Conservation (phyloP, 2,888 invertebrate genomes). For the Chrysolina haemoptera region DNA sequence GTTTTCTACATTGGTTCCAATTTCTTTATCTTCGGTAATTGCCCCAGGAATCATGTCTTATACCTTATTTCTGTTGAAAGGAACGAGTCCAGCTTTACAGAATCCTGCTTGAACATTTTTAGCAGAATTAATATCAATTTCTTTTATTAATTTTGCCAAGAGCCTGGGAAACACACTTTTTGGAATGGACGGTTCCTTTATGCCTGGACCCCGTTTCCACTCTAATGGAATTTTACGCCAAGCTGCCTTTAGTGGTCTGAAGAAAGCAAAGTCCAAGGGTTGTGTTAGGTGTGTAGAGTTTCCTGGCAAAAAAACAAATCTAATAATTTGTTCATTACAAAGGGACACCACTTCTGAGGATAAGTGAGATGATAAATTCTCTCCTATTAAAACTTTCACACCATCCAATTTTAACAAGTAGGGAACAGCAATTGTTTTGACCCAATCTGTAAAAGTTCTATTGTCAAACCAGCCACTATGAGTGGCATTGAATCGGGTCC, state of each 20-base stretch:
- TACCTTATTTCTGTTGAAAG: constrained; percentile 8
- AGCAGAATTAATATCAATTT: constrained; percentile 26
- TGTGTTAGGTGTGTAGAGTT: constrained; percentile 21
- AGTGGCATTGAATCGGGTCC: constrained; percentile 33
- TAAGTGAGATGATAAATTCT: constrained; percentile 14
- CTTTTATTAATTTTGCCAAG: constrained; percentile 27
- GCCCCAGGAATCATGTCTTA: constrained; percentile 10
- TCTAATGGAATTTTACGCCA: constrained; percentile 29
- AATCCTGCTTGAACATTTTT: constrained; percentile 20
- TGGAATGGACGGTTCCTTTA: constrained; percentile 32
- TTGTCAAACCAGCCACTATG: constrained; percentile 41
- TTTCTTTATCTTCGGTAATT: constrained; percentile 15
- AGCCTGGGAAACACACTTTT: constrained; percentile 33
- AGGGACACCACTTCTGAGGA: constrained; percentile 19
- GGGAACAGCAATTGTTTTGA: constrained; percentile 22
- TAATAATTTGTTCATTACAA: constrained; percentile 19
- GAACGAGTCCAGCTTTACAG: constrained; percentile 12
- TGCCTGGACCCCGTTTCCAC: constrained; percentile 28
- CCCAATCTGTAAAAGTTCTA: constrained; percentile 17
- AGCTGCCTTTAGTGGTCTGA: constrained; percentile 28
- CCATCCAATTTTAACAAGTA: constrained; percentile 17
- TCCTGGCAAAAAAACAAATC: constrained; percentile 18
- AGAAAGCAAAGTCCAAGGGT: constrained; percentile 31
- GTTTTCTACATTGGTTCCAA: constrained; percentile 10
- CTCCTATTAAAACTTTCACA: constrained; percentile 13